Evolutionary conservation across 35 echinoderm and acorn worm genomes (phyloP).

Genomic region (Acanthaster planci): DNA sequence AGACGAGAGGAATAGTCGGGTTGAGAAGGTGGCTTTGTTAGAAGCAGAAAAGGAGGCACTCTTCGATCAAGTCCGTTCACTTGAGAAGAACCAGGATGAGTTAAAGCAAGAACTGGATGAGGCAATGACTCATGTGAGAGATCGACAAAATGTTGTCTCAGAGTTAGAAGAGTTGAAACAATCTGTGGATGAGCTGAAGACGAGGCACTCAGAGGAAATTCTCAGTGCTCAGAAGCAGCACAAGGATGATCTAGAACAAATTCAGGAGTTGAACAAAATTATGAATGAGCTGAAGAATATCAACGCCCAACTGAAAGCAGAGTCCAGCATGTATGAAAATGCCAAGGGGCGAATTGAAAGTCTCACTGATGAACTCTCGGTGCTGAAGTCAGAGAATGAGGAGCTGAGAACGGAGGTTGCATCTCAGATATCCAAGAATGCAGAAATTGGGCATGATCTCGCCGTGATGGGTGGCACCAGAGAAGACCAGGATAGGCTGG

Average conservation of each 20-base stretch:
- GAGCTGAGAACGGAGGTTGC: conserved; percentile 30
- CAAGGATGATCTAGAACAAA: conserved; percentile 18
- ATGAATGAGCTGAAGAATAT: conserved; percentile 1
- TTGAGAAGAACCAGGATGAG: conserved; percentile 20
- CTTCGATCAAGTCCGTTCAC: not conserved
- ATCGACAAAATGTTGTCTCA: not conserved
- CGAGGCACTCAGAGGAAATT: not conserved
- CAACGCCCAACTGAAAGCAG: not conserved
- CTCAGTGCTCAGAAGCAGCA: conserved; percentile 10
- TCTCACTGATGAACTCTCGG: not conserved
- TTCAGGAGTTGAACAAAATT: conserved; percentile 1
- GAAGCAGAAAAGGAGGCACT: conserved; percentile 36
- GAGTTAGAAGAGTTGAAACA: conserved; percentile 40
- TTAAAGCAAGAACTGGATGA: conserved; percentile 30
- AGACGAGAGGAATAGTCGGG: conserved; percentile 29
- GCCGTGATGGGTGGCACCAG: conserved; percentile 45
- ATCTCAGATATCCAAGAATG: conserved; percentile 3
- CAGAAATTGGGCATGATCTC: conserved; percentile 39
- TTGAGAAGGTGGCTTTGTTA: conserved; percentile 33
- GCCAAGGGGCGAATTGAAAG: conserved; percentile 17
- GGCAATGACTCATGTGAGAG: not conserved
- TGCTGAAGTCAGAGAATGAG: conserved; percentile 34
- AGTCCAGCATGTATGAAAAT: not conserved
- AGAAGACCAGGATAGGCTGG: conserved; percentile 37
- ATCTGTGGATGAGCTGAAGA: conserved; percentile 7